phyloP scores from a whole-genome alignment of 2,113 vertebrate genomes.

The Phoxinus phoxinus region DNA sequence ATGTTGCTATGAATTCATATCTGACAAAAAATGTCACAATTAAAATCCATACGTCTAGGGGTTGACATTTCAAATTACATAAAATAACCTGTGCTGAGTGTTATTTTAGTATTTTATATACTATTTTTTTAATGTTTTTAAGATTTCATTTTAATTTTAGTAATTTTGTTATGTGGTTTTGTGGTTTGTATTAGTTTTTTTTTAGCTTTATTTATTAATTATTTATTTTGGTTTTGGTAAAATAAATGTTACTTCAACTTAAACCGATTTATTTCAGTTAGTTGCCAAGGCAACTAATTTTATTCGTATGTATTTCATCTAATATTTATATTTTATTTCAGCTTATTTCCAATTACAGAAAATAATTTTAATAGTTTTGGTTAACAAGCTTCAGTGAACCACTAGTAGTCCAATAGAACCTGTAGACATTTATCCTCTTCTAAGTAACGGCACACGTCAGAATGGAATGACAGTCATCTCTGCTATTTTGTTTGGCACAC shows the following conservation, averaged over 20 bases:
- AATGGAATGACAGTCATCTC: conserved; percentile 55
- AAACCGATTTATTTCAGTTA: no score
- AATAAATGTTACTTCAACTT: no score
- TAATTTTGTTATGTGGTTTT: no score
- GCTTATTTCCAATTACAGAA: background rate
- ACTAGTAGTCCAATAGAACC: background rate
- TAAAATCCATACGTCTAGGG: background rate
- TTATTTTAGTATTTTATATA: background rate
- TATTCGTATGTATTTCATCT: background rate
- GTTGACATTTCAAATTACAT: background rate
- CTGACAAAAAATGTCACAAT: background rate
- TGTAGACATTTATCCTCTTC: conserved; percentile 10
- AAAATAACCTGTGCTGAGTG: background rate
- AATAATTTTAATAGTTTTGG: background rate
- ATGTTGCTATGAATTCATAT: background rate
- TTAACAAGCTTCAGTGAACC: background rate
- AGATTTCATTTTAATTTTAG: background rate
- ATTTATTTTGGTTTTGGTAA: no score
- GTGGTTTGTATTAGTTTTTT: no score
- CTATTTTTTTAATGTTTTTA: background rate
- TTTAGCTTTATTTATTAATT: no score
- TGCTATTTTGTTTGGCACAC: conserved; percentile 53
- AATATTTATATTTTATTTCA: background rate
- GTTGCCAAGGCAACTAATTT: no score
- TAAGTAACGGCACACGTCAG: conserved; percentile 49